These are phyloP conservation scores for Hyposoter didymator DNA, from an alignment of 2,888 invertebrate genomes.

Conservation along the genomic window DNA sequence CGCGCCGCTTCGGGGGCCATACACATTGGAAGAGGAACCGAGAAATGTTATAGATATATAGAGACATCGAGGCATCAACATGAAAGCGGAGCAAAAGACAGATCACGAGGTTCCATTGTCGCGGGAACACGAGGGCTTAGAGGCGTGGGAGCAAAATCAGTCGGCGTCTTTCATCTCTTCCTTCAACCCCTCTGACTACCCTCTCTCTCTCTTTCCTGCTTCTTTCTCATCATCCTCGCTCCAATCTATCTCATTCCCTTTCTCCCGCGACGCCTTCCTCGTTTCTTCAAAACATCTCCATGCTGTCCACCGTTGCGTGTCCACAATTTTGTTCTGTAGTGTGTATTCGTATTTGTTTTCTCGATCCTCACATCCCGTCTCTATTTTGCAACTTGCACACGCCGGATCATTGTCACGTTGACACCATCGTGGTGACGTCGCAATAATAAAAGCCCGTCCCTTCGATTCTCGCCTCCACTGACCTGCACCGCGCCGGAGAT, in stretches of 20 bases:
- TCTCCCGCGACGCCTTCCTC: constrained; percentile 25
- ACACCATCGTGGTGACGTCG: constrained; percentile 58
- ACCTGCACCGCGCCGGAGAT: not conserved
- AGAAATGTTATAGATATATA: constrained; percentile 42
- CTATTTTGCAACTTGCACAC: constrained; percentile 58
- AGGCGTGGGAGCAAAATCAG: constrained; percentile 81
- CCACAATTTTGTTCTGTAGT: not conserved
- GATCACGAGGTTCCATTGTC: constrained; percentile 81
- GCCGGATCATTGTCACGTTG: constrained; percentile 65
- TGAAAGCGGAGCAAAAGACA: constrained; percentile 68
- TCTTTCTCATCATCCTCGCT: constrained; percentile 70
- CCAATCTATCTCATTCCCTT: constrained; percentile 37
- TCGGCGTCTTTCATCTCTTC: constrained; percentile 82
- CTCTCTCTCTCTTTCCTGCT: constrained; percentile 62
- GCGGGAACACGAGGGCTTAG: constrained; percentile 70
- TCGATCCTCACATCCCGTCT: constrained; percentile 20
- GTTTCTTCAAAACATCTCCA: constrained; percentile 42
- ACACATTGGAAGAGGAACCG: constrained; percentile 34
- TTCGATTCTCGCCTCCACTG: constrained; percentile 36
- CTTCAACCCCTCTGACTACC: constrained; percentile 69
- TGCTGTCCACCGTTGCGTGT: constrained; percentile 36
- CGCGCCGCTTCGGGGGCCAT: constrained; percentile 38
- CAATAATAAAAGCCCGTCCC: constrained; percentile 12
- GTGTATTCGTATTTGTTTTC: constrained; percentile 25
- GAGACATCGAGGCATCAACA: constrained; percentile 51